Base-by-base conservation (phyloP, 2,113 vertebrate genomes). In the Etheostoma spectabile region DNA sequence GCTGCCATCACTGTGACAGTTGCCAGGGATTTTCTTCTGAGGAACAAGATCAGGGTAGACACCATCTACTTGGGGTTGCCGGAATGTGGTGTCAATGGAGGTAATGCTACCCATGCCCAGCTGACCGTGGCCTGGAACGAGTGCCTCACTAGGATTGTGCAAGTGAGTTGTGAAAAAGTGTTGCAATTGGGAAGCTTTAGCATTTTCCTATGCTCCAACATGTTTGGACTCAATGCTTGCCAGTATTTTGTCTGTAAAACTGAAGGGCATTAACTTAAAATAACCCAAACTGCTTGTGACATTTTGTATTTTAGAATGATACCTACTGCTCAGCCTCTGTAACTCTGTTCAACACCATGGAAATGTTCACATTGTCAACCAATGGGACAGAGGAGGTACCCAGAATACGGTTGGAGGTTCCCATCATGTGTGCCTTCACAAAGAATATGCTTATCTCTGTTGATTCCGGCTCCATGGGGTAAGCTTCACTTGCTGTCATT, bases 11-110 rank as follows among this genome's bases (percentile, higher is more conserved):
- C 93, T 6, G 93, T 98, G 8, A 24, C 86, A 2, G 49, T 99
- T 59, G 82, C 89, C 65, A 96, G 65, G 72, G 83, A 53, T 5
- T 97, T 97, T 82, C 94, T 99, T 77, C 35, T 30, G 77, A 87
- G 80, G 62, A 79, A 90, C 24, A 88, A 92, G 4, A 96, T 99
- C 69, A 74, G 86, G 0, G 96, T 92, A 76, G 72, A 72, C 0
- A 86, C 95, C 0, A 83, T 99, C 12, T 97, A 96, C 90, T 91
- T 99, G 69, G 97, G 97, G 1, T 73, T 70, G 13, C 89, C 79
- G 0, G 81, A 24, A 15, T 98, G 98, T 90, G 95, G 92, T 0
- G 85, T 95, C 48, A 96, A 90, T 14, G 30, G 24, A 49, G 88
- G 74, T 55, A 97, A 96, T 12, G 6, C 18, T 67, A 96, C 95